Base-by-base conservation (phyloP, 2,113 vertebrate species). In the Psittacus erithacus region DNA sequence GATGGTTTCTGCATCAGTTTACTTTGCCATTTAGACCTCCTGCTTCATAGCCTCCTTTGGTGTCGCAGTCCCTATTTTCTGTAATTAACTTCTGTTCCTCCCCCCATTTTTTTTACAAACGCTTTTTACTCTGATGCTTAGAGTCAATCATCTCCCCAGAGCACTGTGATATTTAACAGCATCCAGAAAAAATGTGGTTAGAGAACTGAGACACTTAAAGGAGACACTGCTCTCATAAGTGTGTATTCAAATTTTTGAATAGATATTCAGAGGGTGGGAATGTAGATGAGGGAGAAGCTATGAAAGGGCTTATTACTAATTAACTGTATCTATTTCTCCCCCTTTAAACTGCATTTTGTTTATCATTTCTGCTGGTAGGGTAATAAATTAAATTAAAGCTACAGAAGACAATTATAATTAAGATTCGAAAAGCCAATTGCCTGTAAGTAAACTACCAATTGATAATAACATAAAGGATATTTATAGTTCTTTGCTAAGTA, bases 351-450 rank as follows among this genome's bases (percentile, higher is more conserved):
- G 79, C 38, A 92, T 97, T 98, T 95, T 93, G 92, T 97, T 97
- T 97, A 93, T 91, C 11, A 82, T 97, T 96, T 95, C 93, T 95
- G 87, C 90, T 96, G 87, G 83, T 95, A 94, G 93, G 83, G 90
- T 92, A 95, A 96, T 92, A 89, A 59, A 93, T 91, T 96, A 97
- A 97, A 97, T 96, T 97, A 96, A 96, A 93, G 80, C 95, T 96
- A 88, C 91, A 90, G 92, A 98, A 96, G 93, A 96, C 96, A 96
- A 97, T 97, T 98, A 97, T 97, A 97, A 97, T 98, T 98, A 97
- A 97, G 96, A 96, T 90, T 97, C 96, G 94, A 94, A 98, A 98
- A 97, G 94, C 96, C 94, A 80, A 95, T 95, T 98, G 93, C 93
- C 93, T 92, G 94, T 97, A 97, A 95, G 96, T 95, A 97, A 98